Percentiles rank a stretch among this genome's conserved stretches.
phyloP scores from a whole-genome alignment of 2,113 vertebrate genomes.

The Lepidothrix coronata region DNA sequence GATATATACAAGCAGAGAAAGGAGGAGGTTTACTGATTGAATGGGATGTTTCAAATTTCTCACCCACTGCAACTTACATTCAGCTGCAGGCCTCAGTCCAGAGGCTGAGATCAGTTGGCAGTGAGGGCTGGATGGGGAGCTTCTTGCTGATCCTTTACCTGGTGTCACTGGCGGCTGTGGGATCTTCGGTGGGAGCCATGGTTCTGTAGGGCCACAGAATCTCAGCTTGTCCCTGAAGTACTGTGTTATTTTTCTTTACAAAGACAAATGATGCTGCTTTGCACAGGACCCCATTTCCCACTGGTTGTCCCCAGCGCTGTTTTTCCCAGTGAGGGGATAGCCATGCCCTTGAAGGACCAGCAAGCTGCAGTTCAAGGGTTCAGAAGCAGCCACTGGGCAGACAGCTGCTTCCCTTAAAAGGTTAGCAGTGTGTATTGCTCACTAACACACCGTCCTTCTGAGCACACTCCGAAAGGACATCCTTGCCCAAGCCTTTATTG shows the following conservation, averaged over 20 bases:
- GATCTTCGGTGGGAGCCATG: neutral
- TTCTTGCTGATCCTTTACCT: neutral
- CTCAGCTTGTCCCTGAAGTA: neutral
- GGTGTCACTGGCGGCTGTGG: neutral
- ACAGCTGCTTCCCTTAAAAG: slow-evolving; percentile 2
- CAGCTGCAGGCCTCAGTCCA: neutral
- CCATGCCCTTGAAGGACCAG: neutral
- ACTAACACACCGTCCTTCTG: neutral
- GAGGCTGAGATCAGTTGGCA: neutral
- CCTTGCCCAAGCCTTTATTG: neutral
- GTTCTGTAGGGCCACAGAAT: neutral
- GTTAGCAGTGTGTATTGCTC: neutral
- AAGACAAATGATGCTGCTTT: neutral
- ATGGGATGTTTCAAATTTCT: neutral
- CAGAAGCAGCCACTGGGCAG: neutral
- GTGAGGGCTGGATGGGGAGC: fast-evolving
- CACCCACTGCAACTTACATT: neutral
- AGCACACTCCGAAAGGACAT: neutral
- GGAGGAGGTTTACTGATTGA: neutral
- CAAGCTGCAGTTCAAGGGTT: neutral
- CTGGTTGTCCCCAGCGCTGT: neutral
- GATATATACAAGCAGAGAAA: neutral
- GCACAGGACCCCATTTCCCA: neutral
- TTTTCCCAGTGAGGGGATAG: neutral
- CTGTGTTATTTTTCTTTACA: neutral